These are phyloP conservation scores for Carcinoscorpius rotundicauda DNA, from an alignment of 1,140 invertebrate species.

Conservation along the genomic window DNA sequence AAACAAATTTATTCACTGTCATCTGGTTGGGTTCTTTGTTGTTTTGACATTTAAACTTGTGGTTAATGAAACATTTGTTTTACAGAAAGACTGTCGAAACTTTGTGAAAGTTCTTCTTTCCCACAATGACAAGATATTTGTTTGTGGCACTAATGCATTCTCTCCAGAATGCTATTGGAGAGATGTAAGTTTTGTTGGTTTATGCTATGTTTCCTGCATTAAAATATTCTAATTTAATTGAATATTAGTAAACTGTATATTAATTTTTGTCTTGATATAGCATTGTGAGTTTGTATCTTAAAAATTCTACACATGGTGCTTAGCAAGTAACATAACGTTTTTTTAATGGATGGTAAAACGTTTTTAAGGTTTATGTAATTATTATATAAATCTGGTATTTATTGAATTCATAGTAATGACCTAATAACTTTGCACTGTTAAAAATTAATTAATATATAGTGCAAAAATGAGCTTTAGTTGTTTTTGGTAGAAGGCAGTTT, in stretches of 20 bases:
- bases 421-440: too few relatives aligned
- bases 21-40: too few relatives aligned
- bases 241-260: constrained; percentile 65
- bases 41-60: too few relatives aligned
- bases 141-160: constrained; percentile 87
- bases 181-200: constrained; percentile 65
- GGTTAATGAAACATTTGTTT: not conserved
- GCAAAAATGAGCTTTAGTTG: too few relatives aligned
- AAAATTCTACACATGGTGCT: not conserved
- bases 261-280: constrained; percentile 69
- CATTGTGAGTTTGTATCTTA: constrained; percentile 41
- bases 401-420: too few relatives aligned
- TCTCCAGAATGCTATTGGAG: constrained; percentile 77
- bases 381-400: too few relatives aligned
- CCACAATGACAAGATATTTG: constrained; percentile 62
- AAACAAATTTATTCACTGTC: too few relatives aligned
- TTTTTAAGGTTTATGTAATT: too few relatives aligned
- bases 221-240: constrained; percentile 64
- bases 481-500: too few relatives aligned
- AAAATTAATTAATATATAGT: too few relatives aligned
- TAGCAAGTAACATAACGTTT: too few relatives aligned
- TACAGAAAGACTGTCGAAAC: constrained; percentile 67
- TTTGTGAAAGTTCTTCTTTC: constrained; percentile 72
- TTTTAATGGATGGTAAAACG: too few relatives aligned
- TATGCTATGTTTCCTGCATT: constrained; percentile 66